Conservation (phyloP, 2,888 invertebrate species). For the Drosophila algonquin region DNA sequence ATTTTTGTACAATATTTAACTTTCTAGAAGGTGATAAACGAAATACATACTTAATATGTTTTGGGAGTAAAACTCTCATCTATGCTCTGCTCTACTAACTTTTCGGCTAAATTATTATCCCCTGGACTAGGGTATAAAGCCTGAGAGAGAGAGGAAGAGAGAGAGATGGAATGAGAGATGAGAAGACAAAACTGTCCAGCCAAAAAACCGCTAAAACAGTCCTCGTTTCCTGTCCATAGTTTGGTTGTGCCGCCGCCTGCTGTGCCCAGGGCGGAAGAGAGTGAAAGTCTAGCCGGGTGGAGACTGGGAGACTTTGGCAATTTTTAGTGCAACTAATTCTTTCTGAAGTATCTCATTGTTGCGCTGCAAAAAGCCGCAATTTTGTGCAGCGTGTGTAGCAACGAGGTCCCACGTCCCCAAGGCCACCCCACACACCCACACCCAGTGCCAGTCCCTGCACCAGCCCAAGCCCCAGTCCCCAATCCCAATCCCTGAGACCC, state of each 20-base stretch:
- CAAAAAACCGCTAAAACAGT: slow-evolving; percentile 63
- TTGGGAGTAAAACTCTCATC: neutral
- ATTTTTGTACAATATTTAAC: neutral
- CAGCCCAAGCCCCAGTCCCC: neutral
- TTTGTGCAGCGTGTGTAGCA: slow-evolving; percentile 66
- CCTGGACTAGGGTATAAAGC: slow-evolving; percentile 16
- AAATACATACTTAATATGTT: neutral
- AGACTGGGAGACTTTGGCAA: slow-evolving; percentile 61
- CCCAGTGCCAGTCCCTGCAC: neutral
- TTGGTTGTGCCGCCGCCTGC: slow-evolving; percentile 50
- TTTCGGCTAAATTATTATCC: slow-evolving; percentile 1
- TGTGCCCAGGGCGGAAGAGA: slow-evolving; percentile 52
- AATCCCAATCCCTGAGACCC: slow-evolving; percentile 19
- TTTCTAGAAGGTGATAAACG: neutral
- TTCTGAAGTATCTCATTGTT: slow-evolving; percentile 81
- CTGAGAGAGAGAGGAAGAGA: neutral
- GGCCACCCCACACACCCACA: neutral
- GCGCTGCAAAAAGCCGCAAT: slow-evolving; percentile 77
- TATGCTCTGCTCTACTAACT: neutral
- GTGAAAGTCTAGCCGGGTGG: slow-evolving; percentile 57
- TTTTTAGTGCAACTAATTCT: slow-evolving; percentile 81
- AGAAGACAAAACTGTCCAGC: slow-evolving; percentile 45
- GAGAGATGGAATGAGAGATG: neutral
- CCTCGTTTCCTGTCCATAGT: slow-evolving; percentile 46
- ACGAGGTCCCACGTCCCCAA: neutral